A percentile compares a stretch with the other conserved stretches of the same genome.
Conservation (phyloP, 2,113 vertebrate genomes). For the Bos indicus region DNA sequence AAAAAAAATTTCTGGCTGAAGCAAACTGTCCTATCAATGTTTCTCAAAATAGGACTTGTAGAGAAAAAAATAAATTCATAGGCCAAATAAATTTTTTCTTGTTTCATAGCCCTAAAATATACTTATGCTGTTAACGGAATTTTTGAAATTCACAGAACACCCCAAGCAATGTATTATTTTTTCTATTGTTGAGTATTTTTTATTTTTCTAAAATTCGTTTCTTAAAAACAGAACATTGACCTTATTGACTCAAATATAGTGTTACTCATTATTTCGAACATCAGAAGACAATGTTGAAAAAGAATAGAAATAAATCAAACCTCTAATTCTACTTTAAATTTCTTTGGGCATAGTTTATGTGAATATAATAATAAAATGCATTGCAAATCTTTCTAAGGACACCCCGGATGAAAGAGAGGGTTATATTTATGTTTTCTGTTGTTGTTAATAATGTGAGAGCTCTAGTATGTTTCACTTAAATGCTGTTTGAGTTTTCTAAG, state of each 20-base stretch:
- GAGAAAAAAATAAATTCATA: constrained; percentile 7
- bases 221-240: constrained; percentile 14
- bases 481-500: not conserved
- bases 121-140: not conserved
- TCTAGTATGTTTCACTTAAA: not conserved
- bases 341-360: constrained; percentile 33
- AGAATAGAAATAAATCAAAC: not conserved
- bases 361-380: constrained; percentile 7
- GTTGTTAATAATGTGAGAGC: not conserved
- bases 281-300: not conserved
- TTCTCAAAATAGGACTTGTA: constrained; percentile 12
- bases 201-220: not conserved
- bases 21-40: not conserved
- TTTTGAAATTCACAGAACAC: not conserved
- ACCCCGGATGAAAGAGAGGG: not conserved
- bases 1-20: not conserved
- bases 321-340: not conserved
- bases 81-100: not conserved
- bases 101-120: not conserved
- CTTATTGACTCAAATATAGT: constrained; percentile 29
- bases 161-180: not conserved
- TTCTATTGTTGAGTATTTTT: not conserved
- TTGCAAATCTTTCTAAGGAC: not conserved
- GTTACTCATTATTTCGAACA: constrained; percentile 43
- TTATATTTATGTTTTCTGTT: not conserved